Evolutionary conservation across 2,888 invertebrate species (phyloP), one percentile per base, ranked within the genome.

Genomic region (Ophion ellenae): DNA sequence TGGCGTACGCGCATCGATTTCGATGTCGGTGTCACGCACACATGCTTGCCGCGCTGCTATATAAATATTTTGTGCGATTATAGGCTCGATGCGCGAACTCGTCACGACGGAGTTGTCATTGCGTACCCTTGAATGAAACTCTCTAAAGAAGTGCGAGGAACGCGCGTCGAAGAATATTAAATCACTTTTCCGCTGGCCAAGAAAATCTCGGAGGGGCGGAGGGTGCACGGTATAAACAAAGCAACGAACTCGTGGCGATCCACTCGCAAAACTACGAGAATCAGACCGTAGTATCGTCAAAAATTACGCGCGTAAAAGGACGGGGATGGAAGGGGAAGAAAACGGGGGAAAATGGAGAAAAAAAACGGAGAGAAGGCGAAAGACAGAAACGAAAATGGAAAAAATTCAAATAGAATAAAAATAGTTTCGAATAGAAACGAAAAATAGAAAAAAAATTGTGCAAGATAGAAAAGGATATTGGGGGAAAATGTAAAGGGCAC

Each of bases 101-200:
- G 81, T 80, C 40, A 76, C 74, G 75, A 87, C 81, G 53, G 73
- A 82, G 81, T 85, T 87, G 87, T 88, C 87, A 88, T 88, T 88
- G 87, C 85, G 75, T 88, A 88, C 87, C 87, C 87, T 88, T 88
- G 87, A 88, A 88, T 88, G 84, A 87, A 84, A 64, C 67, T 71
- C 67, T 71, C 53, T 64, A 28, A 20, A 45, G 73, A 61, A 32
- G 20, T 63, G 53, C 69, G 64, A 66, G 66, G 40, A 47, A 82
- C 20, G 66, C 32, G 32, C 32, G 10, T 11, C n/a, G 67, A 45
- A 28, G 32, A 57, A 61, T 47, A 73, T 74, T 40, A 80, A 59
- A 61, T 81, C 64, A 47, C 53, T 63, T 79, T 76, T 84, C 53
- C 63, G 75, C 4, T 76, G 66, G 74, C 81, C 67, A 73, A 81